Conservation (phyloP, 2,113 vertebrate species). For the Corydoras sp. region DNA sequence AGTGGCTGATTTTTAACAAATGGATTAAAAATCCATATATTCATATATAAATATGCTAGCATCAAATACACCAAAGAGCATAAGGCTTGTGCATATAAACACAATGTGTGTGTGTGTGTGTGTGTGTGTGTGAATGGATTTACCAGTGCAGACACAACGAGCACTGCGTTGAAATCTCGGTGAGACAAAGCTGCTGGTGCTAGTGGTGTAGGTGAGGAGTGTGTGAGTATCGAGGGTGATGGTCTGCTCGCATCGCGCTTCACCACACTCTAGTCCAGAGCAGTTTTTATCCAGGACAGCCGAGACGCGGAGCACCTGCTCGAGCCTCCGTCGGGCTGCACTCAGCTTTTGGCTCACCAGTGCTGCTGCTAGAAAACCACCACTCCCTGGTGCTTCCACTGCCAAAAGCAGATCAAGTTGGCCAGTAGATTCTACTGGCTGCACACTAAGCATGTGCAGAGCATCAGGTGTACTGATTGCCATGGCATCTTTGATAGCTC, state of each 20-base stretch:
- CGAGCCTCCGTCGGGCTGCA: conserved; percentile 79
- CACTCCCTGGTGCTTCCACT: conserved; percentile 70
- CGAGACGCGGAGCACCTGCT: conserved; percentile 83
- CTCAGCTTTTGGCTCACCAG: conserved; percentile 94
- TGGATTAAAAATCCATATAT: too few relatives aligned
- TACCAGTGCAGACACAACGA: conserved; percentile 86
- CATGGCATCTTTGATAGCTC: conserved; percentile 72
- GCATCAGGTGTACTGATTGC: conserved; percentile 78
- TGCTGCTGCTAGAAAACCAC: conserved; percentile 79
- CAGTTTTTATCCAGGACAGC: conserved; percentile 95
- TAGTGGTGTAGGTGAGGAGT: conserved; percentile 87
- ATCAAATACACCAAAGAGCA: too few relatives aligned
- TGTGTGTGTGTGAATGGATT: conserved; percentile 51
- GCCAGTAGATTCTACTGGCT: conserved; percentile 78
- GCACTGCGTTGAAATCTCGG: conserved; percentile 86
- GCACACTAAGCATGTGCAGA: conserved; percentile 88
- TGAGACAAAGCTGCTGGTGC: conserved; percentile 89
- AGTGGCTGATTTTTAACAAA: too few relatives aligned
- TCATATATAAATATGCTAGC: too few relatives aligned
- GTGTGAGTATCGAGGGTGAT: conserved; percentile 86
- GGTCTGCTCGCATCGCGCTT: conserved; percentile 85
- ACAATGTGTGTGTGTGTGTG: conserved; percentile 15
- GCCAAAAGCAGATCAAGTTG: conserved; percentile 94
- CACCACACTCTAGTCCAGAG: conserved; percentile 87
- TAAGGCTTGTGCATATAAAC: too few relatives aligned